Evolutionary conservation across 2,113 vertebrate species (phyloP), one percentile per base, ranked within the genome.

Genomic region (Spermophilus dauricus): DNA sequence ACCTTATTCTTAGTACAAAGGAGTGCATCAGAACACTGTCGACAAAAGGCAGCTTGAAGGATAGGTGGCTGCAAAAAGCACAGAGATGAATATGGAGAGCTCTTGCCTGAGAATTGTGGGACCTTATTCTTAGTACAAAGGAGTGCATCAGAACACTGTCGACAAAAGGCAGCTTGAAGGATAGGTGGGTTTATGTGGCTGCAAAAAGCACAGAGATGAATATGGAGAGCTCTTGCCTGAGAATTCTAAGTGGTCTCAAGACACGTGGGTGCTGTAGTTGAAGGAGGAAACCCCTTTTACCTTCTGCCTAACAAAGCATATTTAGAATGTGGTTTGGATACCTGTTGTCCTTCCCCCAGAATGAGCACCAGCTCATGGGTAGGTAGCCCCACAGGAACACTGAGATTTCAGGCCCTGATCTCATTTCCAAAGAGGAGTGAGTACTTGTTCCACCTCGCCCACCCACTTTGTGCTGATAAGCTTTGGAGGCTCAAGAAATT

Each of bases 1-100:
- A 61, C 96, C 97, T 97, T 97, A 95, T 97, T 97, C 97, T 87
- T 30, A 8, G 39, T 84, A 48, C 97, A 97, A 96, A 98, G 87
- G 12, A 97, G 45, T 86, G 95, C 39, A 96, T 78, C 84, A 93
- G 95, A 83, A 81, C 96, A 93, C 75, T 93, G 92, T 95, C 89
- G 95, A 91, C 86, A 97, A 93, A 96, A 98, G 97, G 94, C 97
- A 98, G 96, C 77, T 97, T 91, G 92, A 90, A 96, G 98, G 95
- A 96, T 90, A 84, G 97, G 92, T 97, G 98, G 89, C 95, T 86
- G 42, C 97, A 97, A 96, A 97, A 98, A 92, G 63, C 81, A 56
- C 37, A 93, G 94, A 26, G 88, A 95, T 77, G 8, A 91, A 81
- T 87, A 86, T 87, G 91, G 96, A 96, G 94, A 92, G 80, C 89